Evolutionary conservation across 2,113 vertebrate genomes (phyloP).

Genomic region (Psammodynastes pulverulentus): DNA sequence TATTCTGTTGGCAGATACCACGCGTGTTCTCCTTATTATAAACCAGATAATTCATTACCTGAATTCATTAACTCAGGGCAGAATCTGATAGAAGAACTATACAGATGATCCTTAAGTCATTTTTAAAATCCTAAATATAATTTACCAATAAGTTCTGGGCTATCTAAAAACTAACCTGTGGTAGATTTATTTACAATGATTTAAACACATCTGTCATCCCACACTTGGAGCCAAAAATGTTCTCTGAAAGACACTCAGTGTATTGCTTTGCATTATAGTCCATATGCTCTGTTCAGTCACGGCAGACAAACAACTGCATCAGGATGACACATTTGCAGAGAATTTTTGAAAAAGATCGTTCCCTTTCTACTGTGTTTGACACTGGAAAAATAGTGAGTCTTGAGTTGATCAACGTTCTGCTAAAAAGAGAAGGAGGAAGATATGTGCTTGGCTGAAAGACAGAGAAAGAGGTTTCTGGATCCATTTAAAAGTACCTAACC

Average conservation of each 20-base stretch:
- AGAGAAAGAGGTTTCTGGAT: conserved; percentile 28
- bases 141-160: neutral
- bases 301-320: rapidly evolving
- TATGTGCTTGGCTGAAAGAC: neutral
- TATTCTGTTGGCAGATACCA: neutral
- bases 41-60: neutral
- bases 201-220: neutral
- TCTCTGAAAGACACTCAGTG: neutral
- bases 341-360: conserved; percentile 24
- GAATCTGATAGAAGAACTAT: neutral
- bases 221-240: neutral
- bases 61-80: neutral
- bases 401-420: neutral
- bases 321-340: neutral
- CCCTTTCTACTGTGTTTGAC: conserved; percentile 9
- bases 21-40: neutral
- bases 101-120: neutral
- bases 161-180: neutral
- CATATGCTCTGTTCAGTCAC: rapidly evolving
- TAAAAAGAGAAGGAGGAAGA: conserved; percentile 31
- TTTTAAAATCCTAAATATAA: neutral
- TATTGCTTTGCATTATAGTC: rapidly evolving
- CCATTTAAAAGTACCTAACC: conserved; percentile 14
- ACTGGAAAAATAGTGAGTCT: conserved; percentile 16
- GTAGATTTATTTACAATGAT: neutral